phyloP scores from a whole-genome alignment of 2,797 vertebrate genomes.

The Neosilurus mollespiculum region DNA sequence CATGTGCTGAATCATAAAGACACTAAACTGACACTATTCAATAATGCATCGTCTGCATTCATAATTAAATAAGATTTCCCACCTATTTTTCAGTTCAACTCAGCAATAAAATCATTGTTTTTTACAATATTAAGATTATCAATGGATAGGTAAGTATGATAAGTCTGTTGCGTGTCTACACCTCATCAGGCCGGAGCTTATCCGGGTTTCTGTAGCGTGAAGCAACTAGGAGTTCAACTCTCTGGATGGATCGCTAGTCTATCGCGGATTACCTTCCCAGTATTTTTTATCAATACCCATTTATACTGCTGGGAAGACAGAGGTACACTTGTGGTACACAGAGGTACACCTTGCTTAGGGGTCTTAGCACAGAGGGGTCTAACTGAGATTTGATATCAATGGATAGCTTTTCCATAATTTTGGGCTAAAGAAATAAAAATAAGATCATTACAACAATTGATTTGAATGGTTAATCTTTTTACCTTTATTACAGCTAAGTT shows the following conservation, averaged over 20 bases:
- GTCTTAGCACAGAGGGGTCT: no score
- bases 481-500: not conserved
- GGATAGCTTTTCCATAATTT: slow-evolving; percentile 54
- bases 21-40: slow-evolving; percentile 90
- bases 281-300: no score
- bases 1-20: slow-evolving; percentile 86
- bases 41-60: slow-evolving; percentile 91
- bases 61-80: slow-evolving; percentile 84
- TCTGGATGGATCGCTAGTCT: no score
- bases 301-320: no score
- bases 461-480: not conserved
- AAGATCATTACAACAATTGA: not conserved
- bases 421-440: slow-evolving; percentile 53
- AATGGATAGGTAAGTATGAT: slow-evolving; percentile 48
- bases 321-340: no score
- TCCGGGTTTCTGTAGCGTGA: no score
- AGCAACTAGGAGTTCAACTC: no score
- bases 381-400: slow-evolving; percentile 42
- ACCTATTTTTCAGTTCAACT: slow-evolving; percentile 60
- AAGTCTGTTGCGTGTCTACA: no score
- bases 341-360: no score
- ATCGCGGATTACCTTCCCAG: no score
- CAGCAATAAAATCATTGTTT: slow-evolving; percentile 61
- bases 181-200: no score
- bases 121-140: slow-evolving; percentile 71